These are phyloP conservation scores for Melanocharis versteri DNA, from an alignment of 2,113 vertebrate genomes.

Conservation along the genomic window DNA sequence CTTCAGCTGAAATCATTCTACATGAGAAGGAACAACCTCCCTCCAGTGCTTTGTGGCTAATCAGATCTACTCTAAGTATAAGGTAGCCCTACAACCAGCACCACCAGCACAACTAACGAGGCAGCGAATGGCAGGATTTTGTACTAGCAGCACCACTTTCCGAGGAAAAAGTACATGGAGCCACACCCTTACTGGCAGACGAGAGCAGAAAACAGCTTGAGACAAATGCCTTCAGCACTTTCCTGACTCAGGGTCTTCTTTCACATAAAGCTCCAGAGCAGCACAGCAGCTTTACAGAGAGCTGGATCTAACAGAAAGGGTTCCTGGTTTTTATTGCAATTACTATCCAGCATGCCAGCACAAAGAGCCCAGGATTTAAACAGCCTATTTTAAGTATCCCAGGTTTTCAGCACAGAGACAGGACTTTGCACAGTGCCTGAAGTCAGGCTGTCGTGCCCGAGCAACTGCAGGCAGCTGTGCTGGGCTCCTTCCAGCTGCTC, in stretches of 20 bases:
- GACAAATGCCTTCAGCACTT: neutral
- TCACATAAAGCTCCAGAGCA: neutral
- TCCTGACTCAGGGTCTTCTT: neutral
- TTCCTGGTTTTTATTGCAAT: neutral
- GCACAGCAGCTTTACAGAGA: neutral
- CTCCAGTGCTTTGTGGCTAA: neutral
- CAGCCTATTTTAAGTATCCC: neutral
- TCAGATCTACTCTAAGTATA: neutral
- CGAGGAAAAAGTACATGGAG: neutral
- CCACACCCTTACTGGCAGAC: accelerated
- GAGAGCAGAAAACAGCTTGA: neutral
- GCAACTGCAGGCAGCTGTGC: neutral
- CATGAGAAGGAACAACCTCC: neutral
- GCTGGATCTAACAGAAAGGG: neutral
- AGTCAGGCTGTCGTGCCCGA: neutral
- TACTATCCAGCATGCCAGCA: neutral
- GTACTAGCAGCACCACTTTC: neutral
- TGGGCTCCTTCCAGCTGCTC: slow-evolving; percentile 6
- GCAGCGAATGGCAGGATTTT: neutral
- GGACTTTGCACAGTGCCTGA: neutral
- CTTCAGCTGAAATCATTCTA: neutral
- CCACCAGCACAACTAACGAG: accelerated
- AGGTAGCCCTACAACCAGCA: neutral
- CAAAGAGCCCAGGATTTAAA: neutral
- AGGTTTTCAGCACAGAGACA: neutral